A percentile compares a stretch with the other conserved stretches of the same genome.
These are phyloP conservation scores for Muscidifurax raptorellus DNA, from an alignment of 1,140 invertebrate species.

Conservation along the genomic window DNA sequence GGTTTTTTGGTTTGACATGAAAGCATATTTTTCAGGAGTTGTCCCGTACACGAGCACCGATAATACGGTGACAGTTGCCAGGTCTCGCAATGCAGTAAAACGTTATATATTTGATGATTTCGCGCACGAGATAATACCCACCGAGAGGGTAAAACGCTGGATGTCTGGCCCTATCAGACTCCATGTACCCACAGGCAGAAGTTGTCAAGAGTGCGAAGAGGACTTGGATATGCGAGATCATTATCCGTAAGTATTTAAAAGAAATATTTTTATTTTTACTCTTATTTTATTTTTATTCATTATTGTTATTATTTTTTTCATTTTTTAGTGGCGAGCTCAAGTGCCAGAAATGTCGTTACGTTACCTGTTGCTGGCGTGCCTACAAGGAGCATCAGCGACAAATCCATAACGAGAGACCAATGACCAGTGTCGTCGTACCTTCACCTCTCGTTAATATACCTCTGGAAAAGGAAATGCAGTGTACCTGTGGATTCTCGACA, in stretches of 20 bases:
- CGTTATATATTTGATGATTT: constrained; percentile 68
- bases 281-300: too few relatives aligned
- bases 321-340: constrained; percentile 80
- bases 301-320: constrained; percentile 48
- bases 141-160: constrained; percentile 69
- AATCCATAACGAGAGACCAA: constrained; percentile 76
- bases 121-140: constrained; percentile 52
- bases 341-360: constrained; percentile 85
- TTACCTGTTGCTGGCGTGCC: constrained; percentile 84
- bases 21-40: constrained; percentile 63
- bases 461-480: constrained; percentile 80
- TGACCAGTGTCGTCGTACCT: constrained; percentile 76
- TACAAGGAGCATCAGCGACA: constrained; percentile 83
- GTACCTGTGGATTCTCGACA: constrained; percentile 84
- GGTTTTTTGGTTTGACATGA: constrained; percentile 11
- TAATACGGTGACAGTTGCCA: constrained; percentile 72
- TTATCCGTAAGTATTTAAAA: constrained; percentile 79
- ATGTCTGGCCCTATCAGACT: constrained; percentile 65
- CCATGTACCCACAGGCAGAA: constrained; percentile 57
- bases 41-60: constrained; percentile 67
- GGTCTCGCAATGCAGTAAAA: constrained; percentile 72
- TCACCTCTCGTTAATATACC: constrained; percentile 73
- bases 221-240: constrained; percentile 80
- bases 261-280: constrained; percentile 48
- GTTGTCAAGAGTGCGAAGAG: constrained; percentile 84